phyloP scores from a whole-genome alignment of 1,140 invertebrate species.

The Ladona fulva region DNA sequence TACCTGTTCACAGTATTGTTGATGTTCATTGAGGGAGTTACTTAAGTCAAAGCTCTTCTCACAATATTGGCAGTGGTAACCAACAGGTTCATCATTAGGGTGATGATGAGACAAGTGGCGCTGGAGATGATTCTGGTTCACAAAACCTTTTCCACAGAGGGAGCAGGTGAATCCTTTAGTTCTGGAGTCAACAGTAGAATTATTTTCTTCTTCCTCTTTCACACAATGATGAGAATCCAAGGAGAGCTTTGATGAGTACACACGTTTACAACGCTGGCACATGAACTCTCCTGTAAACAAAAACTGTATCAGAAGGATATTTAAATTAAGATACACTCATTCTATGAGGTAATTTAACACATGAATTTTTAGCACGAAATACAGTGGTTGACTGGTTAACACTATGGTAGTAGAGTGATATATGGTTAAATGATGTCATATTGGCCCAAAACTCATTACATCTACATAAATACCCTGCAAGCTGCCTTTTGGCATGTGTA shows the following conservation, averaged over 20 bases:
- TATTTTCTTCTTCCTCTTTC: constrained; percentile 18
- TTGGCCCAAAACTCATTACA: too few species aligned
- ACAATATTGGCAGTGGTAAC: not conserved
- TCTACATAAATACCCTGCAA: too few species aligned
- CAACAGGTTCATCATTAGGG: not conserved
- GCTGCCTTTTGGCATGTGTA: too few species aligned
- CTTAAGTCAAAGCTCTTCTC: not conserved
- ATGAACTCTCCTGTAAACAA: constrained; percentile 12
- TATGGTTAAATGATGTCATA: too few species aligned
- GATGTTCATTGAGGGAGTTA: not conserved
- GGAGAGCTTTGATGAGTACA: constrained; percentile 19
- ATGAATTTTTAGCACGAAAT: too few species aligned
- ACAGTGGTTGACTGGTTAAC: too few species aligned
- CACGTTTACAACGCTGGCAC: constrained; percentile 24
- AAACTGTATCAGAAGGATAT: too few species aligned
- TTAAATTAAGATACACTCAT: too few species aligned
- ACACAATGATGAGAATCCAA: constrained; percentile 25
- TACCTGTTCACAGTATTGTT: constrained; percentile 1
- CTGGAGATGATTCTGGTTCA: constrained; percentile 21
- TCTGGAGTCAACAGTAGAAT: not conserved
- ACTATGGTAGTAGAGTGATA: too few species aligned
- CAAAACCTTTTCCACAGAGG: constrained; percentile 25
- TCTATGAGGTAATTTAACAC: too few species aligned
- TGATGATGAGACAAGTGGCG: constrained; percentile 17
- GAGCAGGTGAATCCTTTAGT: constrained; percentile 15